Conservation (phyloP, 2,113 vertebrate species). For the Manacus vitellinus region DNA sequence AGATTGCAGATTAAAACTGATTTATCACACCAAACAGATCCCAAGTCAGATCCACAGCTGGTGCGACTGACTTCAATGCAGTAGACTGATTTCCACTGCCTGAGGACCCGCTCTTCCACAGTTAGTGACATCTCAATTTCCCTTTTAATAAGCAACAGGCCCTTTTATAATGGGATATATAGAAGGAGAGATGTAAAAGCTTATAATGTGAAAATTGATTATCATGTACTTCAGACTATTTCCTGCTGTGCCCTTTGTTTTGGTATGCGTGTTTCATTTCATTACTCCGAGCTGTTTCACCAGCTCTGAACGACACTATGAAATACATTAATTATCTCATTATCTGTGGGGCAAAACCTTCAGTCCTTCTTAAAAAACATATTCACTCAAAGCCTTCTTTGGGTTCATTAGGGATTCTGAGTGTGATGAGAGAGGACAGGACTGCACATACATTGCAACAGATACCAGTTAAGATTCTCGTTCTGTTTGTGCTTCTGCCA, state of each 20-base stretch:
- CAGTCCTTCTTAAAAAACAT: background rate
- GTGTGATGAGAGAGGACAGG: background rate
- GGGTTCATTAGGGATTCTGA: background rate
- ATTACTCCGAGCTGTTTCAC: background rate
- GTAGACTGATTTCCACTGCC: background rate
- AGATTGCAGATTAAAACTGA: background rate
- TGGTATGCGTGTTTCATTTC: slow-evolving; percentile 21
- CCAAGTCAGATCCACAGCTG: background rate
- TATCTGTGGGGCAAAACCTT: slow-evolving; percentile 49
- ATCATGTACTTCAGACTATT: slow-evolving; percentile 46
- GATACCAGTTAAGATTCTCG: background rate
- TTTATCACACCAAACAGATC: background rate
- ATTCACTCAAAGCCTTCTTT: background rate
- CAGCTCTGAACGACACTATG: background rate
- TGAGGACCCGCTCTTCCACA: slow-evolving; percentile 17
- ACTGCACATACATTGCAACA: background rate
- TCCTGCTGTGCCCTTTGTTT: slow-evolving; percentile 65
- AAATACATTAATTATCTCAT: slow-evolving; percentile 48
- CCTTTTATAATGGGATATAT: slow-evolving; percentile 21
- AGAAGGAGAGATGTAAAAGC: slow-evolving; percentile 47
- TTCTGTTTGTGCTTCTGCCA: background rate
- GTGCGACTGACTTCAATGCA: background rate
- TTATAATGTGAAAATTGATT: slow-evolving; percentile 63
- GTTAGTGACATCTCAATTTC: slow-evolving; percentile 53
- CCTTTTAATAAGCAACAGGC: slow-evolving; percentile 48